phyloP scores from a whole-genome alignment of 2,113 vertebrate genomes.

The Onychorhynchus coronatus region DNA sequence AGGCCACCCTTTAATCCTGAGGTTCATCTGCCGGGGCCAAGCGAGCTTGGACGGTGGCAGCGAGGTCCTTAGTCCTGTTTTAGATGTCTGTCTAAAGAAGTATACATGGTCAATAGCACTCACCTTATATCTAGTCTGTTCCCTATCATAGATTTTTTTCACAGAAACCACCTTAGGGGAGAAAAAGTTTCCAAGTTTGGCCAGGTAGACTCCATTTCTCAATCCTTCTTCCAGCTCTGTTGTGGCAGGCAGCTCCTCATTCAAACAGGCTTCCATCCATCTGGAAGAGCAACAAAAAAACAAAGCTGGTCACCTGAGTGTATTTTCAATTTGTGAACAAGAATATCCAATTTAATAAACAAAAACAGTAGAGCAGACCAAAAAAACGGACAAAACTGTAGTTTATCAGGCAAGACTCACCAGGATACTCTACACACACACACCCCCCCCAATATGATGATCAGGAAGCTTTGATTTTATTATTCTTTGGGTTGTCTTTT shows the following conservation, averaged over 20 bases:
- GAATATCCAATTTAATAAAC: not conserved
- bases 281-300: conserved; percentile 61
- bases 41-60: too few relatives aligned
- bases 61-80: too few relatives aligned
- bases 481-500: too few relatives aligned
- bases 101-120: not conserved
- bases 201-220: conserved; percentile 94
- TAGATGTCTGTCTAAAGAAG: not conserved
- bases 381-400: not conserved
- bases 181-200: conserved; percentile 97
- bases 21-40: too few relatives aligned
- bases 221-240: conserved; percentile 97
- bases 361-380: not conserved
- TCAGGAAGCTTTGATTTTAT: too few relatives aligned
- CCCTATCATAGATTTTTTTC: conserved; percentile 97
- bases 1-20: too few relatives aligned
- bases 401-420: too few relatives aligned
- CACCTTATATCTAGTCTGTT: conserved; percentile 96
- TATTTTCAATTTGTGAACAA: not conserved
- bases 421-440: too few relatives aligned
- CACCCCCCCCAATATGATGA: too few relatives aligned
- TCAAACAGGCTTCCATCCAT: conserved; percentile 98
- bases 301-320: not conserved
- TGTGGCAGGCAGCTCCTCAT: conserved; percentile 92
- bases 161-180: conserved; percentile 91